Percentiles rank a stretch among this genome's conserved stretches.
These are phyloP conservation scores for Xiphias gladius DNA, from an alignment of 2,113 vertebrate species.

Conservation along the genomic window DNA sequence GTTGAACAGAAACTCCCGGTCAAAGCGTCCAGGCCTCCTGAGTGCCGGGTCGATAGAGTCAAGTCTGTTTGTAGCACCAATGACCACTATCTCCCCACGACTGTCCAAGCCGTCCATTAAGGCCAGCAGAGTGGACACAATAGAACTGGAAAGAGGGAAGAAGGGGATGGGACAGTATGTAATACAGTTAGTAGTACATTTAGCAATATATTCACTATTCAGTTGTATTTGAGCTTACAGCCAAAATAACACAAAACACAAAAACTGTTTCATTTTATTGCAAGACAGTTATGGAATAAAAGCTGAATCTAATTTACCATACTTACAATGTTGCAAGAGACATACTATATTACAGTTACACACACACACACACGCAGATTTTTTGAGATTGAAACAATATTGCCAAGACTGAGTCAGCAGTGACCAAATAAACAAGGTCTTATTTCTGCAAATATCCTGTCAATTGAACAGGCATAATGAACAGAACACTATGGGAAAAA, in stretches of 20 bases:
- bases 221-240: neutral
- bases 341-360: neutral
- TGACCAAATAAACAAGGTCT: constrained; percentile 17
- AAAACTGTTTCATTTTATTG: neutral
- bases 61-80: constrained; percentile 99
- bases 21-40: constrained; percentile 99
- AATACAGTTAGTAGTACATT: neutral
- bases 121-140: constrained; percentile 97
- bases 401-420: neutral
- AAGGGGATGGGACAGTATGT: neutral
- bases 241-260: neutral
- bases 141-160: constrained; percentile 86
- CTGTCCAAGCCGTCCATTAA: constrained; percentile 99
- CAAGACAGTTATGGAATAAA: neutral
- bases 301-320: neutral
- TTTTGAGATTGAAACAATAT: constrained; percentile 11
- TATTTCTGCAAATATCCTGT: constrained; percentile 31
- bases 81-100: constrained; percentile 98
- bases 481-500: constrained; percentile 6
- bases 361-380: neutral
- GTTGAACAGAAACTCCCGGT: constrained; percentile 99
- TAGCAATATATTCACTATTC: neutral
- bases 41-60: constrained; percentile 99
- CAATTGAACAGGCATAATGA: constrained; percentile 14
- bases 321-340: neutral